Base-by-base conservation (phyloP, 2,113 vertebrate genomes). In the Rhinopithecus roxellana region DNA sequence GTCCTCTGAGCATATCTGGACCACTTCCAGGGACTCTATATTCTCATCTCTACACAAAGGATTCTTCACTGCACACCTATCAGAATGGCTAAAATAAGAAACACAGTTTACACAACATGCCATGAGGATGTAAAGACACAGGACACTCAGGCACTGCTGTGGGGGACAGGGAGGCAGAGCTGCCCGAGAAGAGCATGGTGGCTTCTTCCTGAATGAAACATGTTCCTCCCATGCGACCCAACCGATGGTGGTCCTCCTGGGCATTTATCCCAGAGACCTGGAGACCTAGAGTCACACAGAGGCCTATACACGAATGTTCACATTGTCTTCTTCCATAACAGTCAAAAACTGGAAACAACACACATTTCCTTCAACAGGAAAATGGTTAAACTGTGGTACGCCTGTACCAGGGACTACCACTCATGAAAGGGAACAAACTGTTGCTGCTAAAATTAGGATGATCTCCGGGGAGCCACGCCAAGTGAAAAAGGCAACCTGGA, bases 141-240 rank as follows among this genome's bases (percentile, higher is more conserved):
- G 2, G 12, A 23, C 32, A 23, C 40, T 18, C 3, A 0, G 12
- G 6, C 43, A 18, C 13, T 0, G 20, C 22, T 0, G 12, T 11
- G 5, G 1, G 13, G 0, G 0, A 7, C 17, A 45, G 11, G 6
- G n/a, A 61, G 22, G 13, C 6, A 2, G 30, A 17, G 32, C 0
- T 9, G 13, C 10, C 12, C 40, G 1, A 5, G 30, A 64, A 55
- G 61, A 50, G 61, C 0, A 2, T 32, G 25, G n/a, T 2, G 13
- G 17, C 13, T 30, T 69, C 75, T 32, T 16, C 30, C 10, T 3
- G 5, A 52, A 79, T 35, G 0, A 25, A 50, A 67, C 59, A 38
- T 1, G 23, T 6, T 5, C 2, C 30, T 22, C 2, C 45, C 11
- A 20, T 22, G 6, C 0, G 0, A 22, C n/a, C 25, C 45, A 69